phyloP scores from a whole-genome alignment of 1,140 invertebrate species.

The Mylabris phalerata region DNA sequence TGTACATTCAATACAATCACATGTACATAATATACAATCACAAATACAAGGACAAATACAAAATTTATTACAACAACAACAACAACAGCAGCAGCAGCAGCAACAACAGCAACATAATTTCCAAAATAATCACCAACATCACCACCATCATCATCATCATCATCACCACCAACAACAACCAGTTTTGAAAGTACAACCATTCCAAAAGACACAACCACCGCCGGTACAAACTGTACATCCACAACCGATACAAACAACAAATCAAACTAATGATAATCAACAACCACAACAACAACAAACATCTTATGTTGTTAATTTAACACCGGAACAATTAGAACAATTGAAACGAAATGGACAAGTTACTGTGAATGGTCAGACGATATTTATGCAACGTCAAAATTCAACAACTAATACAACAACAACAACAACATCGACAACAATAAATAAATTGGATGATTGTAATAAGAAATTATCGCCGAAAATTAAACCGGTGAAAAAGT shows the following conservation, averaged over 20 bases:
- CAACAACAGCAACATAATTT: slow-evolving; percentile 32
- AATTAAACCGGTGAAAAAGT: slow-evolving; percentile 34
- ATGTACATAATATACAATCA: slow-evolving; percentile 34
- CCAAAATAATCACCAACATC: slow-evolving; percentile 18
- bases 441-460: slow-evolving; percentile 16
- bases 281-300: slow-evolving; percentile 31
- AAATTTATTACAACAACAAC: slow-evolving; percentile 35
- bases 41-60: slow-evolving; percentile 38
- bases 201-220: slow-evolving; percentile 37
- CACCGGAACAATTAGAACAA: slow-evolving; percentile 40
- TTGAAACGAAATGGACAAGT: slow-evolving; percentile 40
- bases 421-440: background rate
- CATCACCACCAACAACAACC: slow-evolving; percentile 31
- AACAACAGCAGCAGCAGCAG: slow-evolving; percentile 30
- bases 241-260: slow-evolving; percentile 20
- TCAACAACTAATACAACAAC: slow-evolving; percentile 5
- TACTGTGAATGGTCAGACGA: slow-evolving; percentile 42
- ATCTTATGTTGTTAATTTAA: slow-evolving; percentile 41
- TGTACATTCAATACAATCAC: slow-evolving; percentile 29
- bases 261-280: slow-evolving; percentile 3
- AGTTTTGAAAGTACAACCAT: slow-evolving; percentile 35
- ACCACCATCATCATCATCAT: slow-evolving; percentile 14
- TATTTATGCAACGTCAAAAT: slow-evolving; percentile 41
- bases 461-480: slow-evolving; percentile 40
- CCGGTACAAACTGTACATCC: slow-evolving; percentile 38